Conservation (phyloP, 2,888 invertebrate species). For the Thereva unica region DNA sequence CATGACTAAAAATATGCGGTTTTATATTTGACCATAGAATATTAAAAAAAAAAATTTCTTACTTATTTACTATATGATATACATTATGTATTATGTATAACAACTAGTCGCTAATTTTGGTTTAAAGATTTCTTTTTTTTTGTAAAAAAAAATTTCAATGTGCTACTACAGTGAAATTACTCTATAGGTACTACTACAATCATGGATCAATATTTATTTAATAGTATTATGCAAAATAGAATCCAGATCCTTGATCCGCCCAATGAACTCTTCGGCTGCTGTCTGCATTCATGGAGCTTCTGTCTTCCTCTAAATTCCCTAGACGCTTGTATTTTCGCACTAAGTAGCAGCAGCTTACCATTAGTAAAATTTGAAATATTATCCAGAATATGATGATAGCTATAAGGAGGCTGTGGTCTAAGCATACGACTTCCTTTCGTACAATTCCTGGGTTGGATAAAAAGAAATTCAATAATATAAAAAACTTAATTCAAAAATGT, state of each 20-base stretch:
- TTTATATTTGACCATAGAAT: too few species aligned
- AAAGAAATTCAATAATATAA: too few species aligned
- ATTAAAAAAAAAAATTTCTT: too few species aligned
- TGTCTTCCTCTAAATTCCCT: constrained; percentile 59
- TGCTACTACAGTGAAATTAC: too few species aligned
- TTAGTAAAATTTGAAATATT: constrained; percentile 63
- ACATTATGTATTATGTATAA: too few species aligned
- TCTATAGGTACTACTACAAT: neutral
- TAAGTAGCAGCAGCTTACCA: constrained; percentile 62
- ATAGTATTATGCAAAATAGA: neutral
- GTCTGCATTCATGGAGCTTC: constrained; percentile 62
- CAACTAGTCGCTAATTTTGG: too few species aligned
- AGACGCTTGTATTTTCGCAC: constrained; percentile 62
- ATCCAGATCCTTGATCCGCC: constrained; percentile 62
- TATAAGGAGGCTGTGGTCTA: constrained; percentile 68
- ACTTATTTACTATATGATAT: too few species aligned
- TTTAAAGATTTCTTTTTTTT: too few species aligned
- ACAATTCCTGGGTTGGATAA: constrained; percentile 26
- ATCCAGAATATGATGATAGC: constrained; percentile 67
- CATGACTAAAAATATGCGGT: too few species aligned
- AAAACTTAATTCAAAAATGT: too few species aligned
- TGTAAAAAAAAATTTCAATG: too few species aligned
- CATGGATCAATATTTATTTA: neutral
- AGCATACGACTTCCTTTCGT: constrained; percentile 60
- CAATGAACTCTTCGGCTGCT: constrained; percentile 68